A percentile compares a stretch with the other conserved stretches of the same genome.
These are phyloP conservation scores for Sinodicranocentrus sp. DNA, from an alignment of 2,888 invertebrate genomes.

Conservation along the genomic window DNA sequence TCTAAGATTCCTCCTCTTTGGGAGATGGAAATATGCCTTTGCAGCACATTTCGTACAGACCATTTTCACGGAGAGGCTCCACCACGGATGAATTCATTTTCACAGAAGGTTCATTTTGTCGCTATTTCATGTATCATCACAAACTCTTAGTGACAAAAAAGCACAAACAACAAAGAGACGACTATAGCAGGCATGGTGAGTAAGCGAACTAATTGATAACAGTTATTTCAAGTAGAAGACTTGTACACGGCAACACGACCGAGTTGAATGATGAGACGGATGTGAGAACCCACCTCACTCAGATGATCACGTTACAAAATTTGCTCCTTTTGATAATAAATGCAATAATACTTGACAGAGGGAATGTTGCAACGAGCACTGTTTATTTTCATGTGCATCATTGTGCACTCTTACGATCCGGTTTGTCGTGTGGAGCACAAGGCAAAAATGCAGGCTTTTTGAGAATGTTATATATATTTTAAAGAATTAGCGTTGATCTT, in stretches of 20 bases:
- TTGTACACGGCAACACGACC: too few species aligned
- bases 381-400: conserved; percentile 2
- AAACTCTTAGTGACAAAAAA: not conserved
- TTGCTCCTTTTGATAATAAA: not conserved
- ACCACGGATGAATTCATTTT: conserved; percentile 16
- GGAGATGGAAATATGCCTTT: too few species aligned
- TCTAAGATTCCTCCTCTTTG: too few species aligned
- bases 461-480: too few species aligned
- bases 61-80: conserved; percentile 19
- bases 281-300: conserved; percentile 19
- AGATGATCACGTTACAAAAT: conserved; percentile 32
- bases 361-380: not conserved
- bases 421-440: too few species aligned
- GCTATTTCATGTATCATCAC: not conserved
- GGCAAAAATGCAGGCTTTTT: too few species aligned
- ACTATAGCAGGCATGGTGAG: not conserved
- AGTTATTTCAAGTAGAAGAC: too few species aligned
- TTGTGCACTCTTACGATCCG: not conserved
- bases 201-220: conserved; percentile 4
- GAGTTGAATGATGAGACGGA: not conserved
- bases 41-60: too few species aligned
- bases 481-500: conserved; percentile 14
- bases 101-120: conserved; percentile 4
- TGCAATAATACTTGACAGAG: conserved; percentile 4
- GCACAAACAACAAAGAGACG: conserved; percentile 2